Conservation (phyloP, 2,888 invertebrate species). For the Parapristionchus giblindavisi region DNA sequence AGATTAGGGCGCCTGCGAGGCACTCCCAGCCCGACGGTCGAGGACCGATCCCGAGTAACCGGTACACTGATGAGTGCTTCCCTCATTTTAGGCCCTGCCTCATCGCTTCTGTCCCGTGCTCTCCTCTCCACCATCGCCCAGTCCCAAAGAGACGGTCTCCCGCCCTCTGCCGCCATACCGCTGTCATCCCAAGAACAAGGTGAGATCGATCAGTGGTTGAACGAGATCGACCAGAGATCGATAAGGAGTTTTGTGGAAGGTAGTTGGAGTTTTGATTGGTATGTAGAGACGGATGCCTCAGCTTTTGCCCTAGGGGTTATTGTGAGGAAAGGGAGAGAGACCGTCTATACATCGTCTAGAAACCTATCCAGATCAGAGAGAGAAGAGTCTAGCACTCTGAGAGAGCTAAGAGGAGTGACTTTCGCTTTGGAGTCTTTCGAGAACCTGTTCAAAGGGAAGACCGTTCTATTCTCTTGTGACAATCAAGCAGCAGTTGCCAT, state of each 20-base stretch:
- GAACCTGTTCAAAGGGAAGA: neutral
- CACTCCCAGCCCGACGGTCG: neutral
- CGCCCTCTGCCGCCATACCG: neutral
- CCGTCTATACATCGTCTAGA: neutral
- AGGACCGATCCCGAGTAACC: neutral
- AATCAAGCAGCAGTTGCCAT: constrained; percentile 2
- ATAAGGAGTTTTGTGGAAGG: neutral
- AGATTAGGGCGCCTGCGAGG: neutral
- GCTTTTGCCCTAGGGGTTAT: neutral
- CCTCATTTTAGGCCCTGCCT: neutral
- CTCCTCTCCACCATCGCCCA: neutral
- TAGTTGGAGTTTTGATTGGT: neutral
- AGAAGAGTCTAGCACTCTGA: neutral
- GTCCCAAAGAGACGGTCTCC: too few relatives aligned
- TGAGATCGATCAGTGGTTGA: neutral
- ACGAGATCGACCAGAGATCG: too few relatives aligned
- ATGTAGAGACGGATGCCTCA: neutral
- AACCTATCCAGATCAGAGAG: neutral
- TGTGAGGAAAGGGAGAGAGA: neutral
- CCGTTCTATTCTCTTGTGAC: neutral
- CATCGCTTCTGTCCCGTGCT: neutral
- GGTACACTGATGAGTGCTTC: neutral
- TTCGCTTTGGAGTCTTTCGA: neutral
- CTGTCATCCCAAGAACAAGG: neutral
- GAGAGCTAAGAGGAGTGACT: neutral